Evolutionary conservation across 2,113 vertebrate genomes (phyloP).

Genomic region (Vireo altiloquus): DNA sequence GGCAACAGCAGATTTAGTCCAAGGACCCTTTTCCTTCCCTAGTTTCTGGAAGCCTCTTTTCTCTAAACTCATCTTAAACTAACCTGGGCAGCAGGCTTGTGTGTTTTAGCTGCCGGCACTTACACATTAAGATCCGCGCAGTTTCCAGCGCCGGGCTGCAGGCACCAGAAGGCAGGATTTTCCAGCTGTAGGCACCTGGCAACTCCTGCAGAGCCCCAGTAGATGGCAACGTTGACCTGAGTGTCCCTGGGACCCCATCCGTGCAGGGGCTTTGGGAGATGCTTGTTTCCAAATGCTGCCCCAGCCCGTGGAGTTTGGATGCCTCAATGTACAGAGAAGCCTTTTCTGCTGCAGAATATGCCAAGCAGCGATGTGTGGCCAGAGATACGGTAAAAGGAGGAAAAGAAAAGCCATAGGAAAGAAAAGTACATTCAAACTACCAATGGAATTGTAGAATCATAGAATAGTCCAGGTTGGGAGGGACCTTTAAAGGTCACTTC

Average conservation of each 20-base stretch:
- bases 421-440: not conserved
- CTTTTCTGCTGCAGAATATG: fast-evolving
- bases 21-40: not conserved
- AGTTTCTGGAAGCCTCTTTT: not conserved
- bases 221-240: slow-evolving; percentile 48
- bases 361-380: fast-evolving
- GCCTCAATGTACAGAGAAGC: fast-evolving
- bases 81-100: not conserved
- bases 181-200: not conserved
- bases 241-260: not conserved
- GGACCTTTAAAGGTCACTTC: not conserved
- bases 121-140: fast-evolving
- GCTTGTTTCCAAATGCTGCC: fast-evolving
- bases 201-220: not conserved
- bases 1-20: not conserved
- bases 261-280: fast-evolving
- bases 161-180: fast-evolving
- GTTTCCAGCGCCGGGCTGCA: fast-evolving
- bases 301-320: fast-evolving
- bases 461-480: fast-evolving
- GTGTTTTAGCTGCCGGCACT: fast-evolving
- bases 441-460: not conserved
- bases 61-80: not conserved
- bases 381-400: not conserved
- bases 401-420: not conserved